Conservation (phyloP, 2,797 vertebrate genomes). For the Darevskia nairensis region DNA sequence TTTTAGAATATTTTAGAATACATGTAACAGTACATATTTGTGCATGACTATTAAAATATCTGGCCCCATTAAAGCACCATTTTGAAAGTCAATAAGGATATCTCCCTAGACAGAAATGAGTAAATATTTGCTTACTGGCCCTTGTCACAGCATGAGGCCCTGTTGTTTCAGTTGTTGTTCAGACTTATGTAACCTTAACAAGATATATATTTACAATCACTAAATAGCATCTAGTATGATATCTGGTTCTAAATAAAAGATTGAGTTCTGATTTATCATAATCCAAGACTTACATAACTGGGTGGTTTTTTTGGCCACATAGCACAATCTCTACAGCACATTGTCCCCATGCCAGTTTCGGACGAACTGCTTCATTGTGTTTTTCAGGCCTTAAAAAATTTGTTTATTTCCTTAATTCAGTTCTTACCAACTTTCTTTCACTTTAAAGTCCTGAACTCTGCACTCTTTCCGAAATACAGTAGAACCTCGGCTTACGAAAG, state of each 20-base stretch:
- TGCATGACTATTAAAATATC: conserved; percentile 42
- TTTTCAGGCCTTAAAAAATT: conserved; percentile 56
- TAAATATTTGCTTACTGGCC: conserved; percentile 34
- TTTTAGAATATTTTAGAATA: conserved; percentile 27
- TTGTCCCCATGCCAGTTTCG: conserved; percentile 48
- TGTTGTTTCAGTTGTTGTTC: conserved; percentile 58
- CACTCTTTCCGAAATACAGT: too few species aligned
- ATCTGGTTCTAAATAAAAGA: conserved; percentile 52
- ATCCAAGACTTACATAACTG: conserved; percentile 64
- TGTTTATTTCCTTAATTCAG: conserved; percentile 55
- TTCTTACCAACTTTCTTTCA: conserved; percentile 36
- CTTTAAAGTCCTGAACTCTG: conserved; percentile 34
- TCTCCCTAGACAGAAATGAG: conserved; percentile 41
- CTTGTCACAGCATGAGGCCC: conserved; percentile 46
- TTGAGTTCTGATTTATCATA: conserved; percentile 60
- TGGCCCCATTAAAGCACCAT: background rate
- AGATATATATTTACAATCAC: conserved; percentile 49
- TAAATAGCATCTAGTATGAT: conserved; percentile 37
- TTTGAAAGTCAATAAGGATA: conserved; percentile 3
- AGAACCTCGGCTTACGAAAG: too few species aligned
- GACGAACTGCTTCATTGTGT: conserved; percentile 59
- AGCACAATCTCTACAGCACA: conserved; percentile 55
- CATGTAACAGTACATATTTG: conserved; percentile 40
- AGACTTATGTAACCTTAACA: conserved; percentile 55
- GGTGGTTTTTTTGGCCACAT: conserved; percentile 41